phyloP scores from a whole-genome alignment of 2,888 invertebrate species.

The Dichetophora obliterata region DNA sequence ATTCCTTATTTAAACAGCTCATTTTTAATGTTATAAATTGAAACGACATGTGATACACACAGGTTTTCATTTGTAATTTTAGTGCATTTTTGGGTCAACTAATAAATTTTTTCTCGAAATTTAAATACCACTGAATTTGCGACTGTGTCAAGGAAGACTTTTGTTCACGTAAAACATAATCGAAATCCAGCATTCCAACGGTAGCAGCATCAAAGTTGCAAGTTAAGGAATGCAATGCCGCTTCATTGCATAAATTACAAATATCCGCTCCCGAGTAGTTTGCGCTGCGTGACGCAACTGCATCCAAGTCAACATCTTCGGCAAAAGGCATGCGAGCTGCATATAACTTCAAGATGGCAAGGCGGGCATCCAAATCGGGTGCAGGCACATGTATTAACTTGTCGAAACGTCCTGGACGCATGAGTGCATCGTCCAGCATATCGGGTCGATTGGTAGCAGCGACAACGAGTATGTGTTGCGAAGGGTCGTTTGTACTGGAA shows the following conservation, averaged over 20 bases:
- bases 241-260: slow-evolving; percentile 75
- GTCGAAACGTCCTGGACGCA: slow-evolving; percentile 77
- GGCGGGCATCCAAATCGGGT: slow-evolving; percentile 72
- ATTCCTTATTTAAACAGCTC: too few species aligned
- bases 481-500: slow-evolving; percentile 41
- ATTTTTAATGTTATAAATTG: too few species aligned
- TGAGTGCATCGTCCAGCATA: slow-evolving; percentile 74
- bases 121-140: slow-evolving; percentile 67
- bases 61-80: too few species aligned
- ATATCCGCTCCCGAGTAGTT: slow-evolving; percentile 77
- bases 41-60: too few species aligned
- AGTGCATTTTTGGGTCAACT: slow-evolving; percentile 38
- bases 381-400: slow-evolving; percentile 75
- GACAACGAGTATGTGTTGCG: slow-evolving; percentile 72
- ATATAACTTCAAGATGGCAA: slow-evolving; percentile 70
- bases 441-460: slow-evolving; percentile 78
- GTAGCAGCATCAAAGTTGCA: slow-evolving; percentile 66
- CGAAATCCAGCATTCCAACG: slow-evolving; percentile 68
- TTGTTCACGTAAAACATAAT: slow-evolving; percentile 62
- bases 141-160: slow-evolving; percentile 69
- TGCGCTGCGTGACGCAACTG: slow-evolving; percentile 70
- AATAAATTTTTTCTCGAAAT: slow-evolving; percentile 60
- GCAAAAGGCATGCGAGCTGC: slow-evolving; percentile 70
- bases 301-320: slow-evolving; percentile 66
- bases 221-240: slow-evolving; percentile 74